These are phyloP conservation scores for Hippoglossus hippoglossus DNA, from an alignment of 2,797 vertebrate genomes.

Conservation along the genomic window DNA sequence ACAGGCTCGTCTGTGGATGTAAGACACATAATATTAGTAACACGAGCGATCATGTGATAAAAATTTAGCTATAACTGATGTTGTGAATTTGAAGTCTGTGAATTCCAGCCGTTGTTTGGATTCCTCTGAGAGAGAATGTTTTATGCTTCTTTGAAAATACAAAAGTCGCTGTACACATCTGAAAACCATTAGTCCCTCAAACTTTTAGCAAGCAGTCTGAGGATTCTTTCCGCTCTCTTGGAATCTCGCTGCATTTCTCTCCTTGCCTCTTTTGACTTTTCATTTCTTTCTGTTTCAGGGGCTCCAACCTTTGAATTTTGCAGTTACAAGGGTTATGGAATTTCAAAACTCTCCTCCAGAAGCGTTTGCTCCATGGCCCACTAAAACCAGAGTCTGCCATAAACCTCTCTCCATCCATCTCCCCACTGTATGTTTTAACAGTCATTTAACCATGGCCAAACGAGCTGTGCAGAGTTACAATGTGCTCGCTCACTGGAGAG, in stretches of 20 bases:
- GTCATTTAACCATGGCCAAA: slow-evolving; percentile 54
- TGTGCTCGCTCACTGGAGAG: slow-evolving; percentile 55
- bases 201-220: slow-evolving; percentile 78
- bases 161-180: slow-evolving; percentile 80
- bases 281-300: slow-evolving; percentile 50
- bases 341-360: slow-evolving; percentile 66
- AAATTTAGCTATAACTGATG: slow-evolving; percentile 48
- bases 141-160: slow-evolving; percentile 83
- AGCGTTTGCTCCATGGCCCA: slow-evolving; percentile 55
- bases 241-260: slow-evolving; percentile 72
- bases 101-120: slow-evolving; percentile 83
- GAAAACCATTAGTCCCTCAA: slow-evolving; percentile 82
- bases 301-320: slow-evolving; percentile 58
- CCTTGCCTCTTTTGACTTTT: slow-evolving; percentile 57
- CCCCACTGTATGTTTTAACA: slow-evolving; percentile 68
- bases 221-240: slow-evolving; percentile 81
- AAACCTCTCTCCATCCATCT: slow-evolving; percentile 46
- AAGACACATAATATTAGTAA: slow-evolving; percentile 43
- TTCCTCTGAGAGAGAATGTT: slow-evolving; percentile 82
- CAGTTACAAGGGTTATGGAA: slow-evolving; percentile 73
- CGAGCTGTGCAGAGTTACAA: slow-evolving; percentile 47
- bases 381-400: slow-evolving; percentile 48
- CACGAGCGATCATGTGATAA: slow-evolving; percentile 40
- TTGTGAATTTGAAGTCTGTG: slow-evolving; percentile 61
- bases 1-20: slow-evolving; percentile 17